phyloP scores from a whole-genome alignment of 2,888 invertebrate genomes.

The Mongoloraphidia duomilia region DNA sequence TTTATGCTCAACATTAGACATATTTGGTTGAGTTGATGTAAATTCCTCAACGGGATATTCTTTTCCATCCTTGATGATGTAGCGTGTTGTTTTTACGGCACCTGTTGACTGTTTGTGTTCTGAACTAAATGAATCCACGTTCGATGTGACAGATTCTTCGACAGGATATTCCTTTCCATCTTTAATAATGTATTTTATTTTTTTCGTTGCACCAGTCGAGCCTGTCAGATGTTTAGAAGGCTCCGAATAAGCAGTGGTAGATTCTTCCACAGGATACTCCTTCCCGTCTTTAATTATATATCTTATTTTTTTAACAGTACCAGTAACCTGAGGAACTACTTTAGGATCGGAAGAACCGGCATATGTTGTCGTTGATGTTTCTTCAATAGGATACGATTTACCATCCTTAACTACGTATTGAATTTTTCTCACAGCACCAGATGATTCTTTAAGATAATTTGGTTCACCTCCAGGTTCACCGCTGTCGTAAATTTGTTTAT shows the following conservation, averaged over 20 bases:
- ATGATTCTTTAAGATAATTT: conserved; percentile 27
- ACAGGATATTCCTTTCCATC: not conserved
- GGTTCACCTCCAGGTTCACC: conserved; percentile 32
- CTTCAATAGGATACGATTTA: conserved; percentile 18
- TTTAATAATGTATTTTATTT: not conserved
- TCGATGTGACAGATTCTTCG: not conserved
- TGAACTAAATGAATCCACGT: too few relatives aligned
- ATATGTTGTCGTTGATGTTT: conserved; percentile 20
- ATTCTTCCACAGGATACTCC: conserved; percentile 17
- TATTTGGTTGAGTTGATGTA: conserved; percentile 8
- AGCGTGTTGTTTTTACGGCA: conserved; percentile 29
- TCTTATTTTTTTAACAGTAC: conserved; percentile 30
- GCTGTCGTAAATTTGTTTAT: conserved; percentile 39
- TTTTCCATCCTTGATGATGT: conserved; percentile 22
- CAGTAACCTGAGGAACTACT: conserved; percentile 25
- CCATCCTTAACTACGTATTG: conserved; percentile 25
- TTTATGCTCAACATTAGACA: too few relatives aligned
- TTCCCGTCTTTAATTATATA: conserved; percentile 23
- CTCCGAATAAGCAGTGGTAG: conserved; percentile 8
- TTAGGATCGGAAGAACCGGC: conserved; percentile 5
- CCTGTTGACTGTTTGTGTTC: conserved; percentile 27
- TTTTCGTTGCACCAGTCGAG: not conserved
- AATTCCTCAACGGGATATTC: conserved; percentile 18
- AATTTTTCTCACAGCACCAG: conserved; percentile 30
- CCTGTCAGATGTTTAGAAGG: too few relatives aligned